These are phyloP conservation scores for Semaprochilodus insignis DNA, from an alignment of 2,797 vertebrate genomes.

Conservation along the genomic window DNA sequence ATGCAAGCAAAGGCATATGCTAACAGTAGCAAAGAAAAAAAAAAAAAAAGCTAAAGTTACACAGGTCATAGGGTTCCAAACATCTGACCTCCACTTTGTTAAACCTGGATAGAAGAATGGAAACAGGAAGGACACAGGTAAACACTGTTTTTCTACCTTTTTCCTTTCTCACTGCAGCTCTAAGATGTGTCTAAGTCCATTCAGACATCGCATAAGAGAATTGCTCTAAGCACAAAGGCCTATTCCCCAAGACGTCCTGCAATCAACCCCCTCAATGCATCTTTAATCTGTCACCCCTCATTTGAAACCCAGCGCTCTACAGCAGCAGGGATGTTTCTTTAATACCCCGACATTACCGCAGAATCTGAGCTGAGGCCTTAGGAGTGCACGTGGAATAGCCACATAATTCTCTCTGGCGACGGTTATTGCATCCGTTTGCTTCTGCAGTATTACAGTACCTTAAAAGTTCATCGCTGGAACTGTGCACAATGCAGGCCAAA, in stretches of 20 bases:
- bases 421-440: slow-evolving; percentile 7
- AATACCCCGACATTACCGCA: slow-evolving; percentile 44
- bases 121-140: slow-evolving; percentile 45
- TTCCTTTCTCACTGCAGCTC: slow-evolving; percentile 30
- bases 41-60: slow-evolving; percentile 14
- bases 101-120: slow-evolving; percentile 15
- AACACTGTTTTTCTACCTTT: slow-evolving; percentile 20
- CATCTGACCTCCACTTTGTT: slow-evolving; percentile 15
- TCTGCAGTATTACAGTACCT: not conserved
- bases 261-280: slow-evolving; percentile 19
- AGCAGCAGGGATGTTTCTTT: slow-evolving; percentile 58
- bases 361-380: slow-evolving; percentile 6
- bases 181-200: slow-evolving; percentile 57
- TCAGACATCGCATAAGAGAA: not conserved
- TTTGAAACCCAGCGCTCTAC: slow-evolving; percentile 53
- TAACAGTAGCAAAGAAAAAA: slow-evolving; percentile 10
- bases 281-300: slow-evolving; percentile 64
- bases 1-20: slow-evolving; percentile 15
- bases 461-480: slow-evolving; percentile 1
- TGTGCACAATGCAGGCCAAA: not conserved
- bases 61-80: slow-evolving; percentile 1
- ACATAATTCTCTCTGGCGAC: not conserved
- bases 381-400: not conserved
- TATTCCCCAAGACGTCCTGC: slow-evolving; percentile 1
- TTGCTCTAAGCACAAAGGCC: slow-evolving; percentile 14